phyloP scores from a whole-genome alignment of 1,140 invertebrate genomes.

The Hermetia illucens region DNA sequence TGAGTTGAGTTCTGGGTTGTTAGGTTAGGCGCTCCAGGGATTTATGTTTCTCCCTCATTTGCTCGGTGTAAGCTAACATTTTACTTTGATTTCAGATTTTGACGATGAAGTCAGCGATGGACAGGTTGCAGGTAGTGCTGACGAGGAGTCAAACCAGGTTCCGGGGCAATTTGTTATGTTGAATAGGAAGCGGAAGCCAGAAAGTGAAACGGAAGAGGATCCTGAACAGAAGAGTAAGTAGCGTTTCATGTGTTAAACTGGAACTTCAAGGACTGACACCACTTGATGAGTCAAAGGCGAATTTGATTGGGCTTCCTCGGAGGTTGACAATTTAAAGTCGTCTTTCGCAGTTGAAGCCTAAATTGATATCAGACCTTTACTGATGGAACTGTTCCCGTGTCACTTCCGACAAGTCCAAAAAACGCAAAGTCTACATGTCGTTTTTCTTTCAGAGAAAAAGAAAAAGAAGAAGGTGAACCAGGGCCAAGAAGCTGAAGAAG shows the following conservation, averaged over 20 bases:
- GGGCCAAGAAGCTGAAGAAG: background rate
- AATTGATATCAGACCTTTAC: background rate
- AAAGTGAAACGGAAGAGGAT: slow-evolving; percentile 11
- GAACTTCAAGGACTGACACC: slow-evolving; percentile 10
- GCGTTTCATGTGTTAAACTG: slow-evolving; percentile 21
- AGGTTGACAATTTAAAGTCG: slow-evolving; percentile 5
- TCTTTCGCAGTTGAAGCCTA: background rate
- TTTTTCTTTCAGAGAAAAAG: slow-evolving; percentile 1
- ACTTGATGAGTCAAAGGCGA: slow-evolving; percentile 16
- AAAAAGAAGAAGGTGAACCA: slow-evolving; percentile 5
- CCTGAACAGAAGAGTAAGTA: slow-evolving; percentile 15
- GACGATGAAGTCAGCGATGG: no score
- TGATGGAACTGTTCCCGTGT: no score
- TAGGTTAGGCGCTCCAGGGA: no score
- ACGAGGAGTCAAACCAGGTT: no score
- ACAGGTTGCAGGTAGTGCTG: no score
- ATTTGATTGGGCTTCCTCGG: slow-evolving; percentile 9
- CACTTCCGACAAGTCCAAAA: no score
- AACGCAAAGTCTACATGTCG: background rate
- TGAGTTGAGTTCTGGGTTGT: slow-evolving; percentile 8
- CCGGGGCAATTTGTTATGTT: slow-evolving; percentile 3
- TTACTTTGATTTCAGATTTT: no score
- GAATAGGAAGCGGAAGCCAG: slow-evolving; percentile 7
- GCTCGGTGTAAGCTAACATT: no score
- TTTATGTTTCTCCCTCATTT: no score